Evolutionary conservation across 2,888 invertebrate genomes (phyloP).

Genomic region (Pterobdella sp.): DNA sequence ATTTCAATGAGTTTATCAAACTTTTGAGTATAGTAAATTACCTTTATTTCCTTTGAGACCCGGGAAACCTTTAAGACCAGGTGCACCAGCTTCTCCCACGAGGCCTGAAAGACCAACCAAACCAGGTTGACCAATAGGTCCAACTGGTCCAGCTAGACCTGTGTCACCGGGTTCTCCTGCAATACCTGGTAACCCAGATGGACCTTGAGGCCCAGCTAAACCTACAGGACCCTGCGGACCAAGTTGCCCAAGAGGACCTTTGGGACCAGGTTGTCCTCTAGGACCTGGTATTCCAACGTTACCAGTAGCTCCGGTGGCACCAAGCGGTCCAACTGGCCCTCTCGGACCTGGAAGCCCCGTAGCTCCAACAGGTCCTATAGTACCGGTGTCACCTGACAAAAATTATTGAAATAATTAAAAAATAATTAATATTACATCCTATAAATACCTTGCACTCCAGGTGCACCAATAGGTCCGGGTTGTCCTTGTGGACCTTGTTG

Average conservation of each 20-base stretch:
- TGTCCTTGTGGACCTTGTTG: slow-evolving; percentile 20
- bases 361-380: background rate
- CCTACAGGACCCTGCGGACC: background rate
- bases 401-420: background rate
- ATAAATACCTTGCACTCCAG: slow-evolving; percentile 23
- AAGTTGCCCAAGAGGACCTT: background rate
- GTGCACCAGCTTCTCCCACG: slow-evolving; percentile 12
- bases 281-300: background rate
- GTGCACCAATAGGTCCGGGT: slow-evolving; percentile 25
- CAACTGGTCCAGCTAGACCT: background rate
- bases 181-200: background rate
- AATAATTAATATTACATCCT: background rate
- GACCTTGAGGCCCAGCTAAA: background rate
- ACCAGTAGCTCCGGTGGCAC: background rate
- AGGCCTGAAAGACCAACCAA: background rate
- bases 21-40: no score
- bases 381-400: slow-evolving; percentile 2
- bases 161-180: background rate
- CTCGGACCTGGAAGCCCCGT: background rate
- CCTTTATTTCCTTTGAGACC: background rate
- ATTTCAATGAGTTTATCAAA: no score
- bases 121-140: background rate
- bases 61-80: slow-evolving; percentile 11
- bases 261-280: background rate
- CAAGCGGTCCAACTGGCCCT: background rate